A percentile compares a stretch with the other conserved stretches of the same genome.
phyloP scores from a whole-genome alignment of 2,797 vertebrate species.

The Pangasius krempfi region DNA sequence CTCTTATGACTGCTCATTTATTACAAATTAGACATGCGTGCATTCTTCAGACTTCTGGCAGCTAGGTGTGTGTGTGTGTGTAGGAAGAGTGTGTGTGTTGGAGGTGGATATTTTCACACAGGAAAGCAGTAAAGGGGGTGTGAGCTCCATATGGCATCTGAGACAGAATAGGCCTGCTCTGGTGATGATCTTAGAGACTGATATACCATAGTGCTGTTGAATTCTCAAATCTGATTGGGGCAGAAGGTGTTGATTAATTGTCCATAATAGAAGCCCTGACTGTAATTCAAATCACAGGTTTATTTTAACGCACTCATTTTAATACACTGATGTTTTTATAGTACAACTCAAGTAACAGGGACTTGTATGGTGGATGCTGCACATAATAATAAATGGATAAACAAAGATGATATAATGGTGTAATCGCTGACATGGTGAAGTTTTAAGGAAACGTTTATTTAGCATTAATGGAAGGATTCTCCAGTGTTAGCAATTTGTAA shows the following conservation, averaged over 20 bases:
- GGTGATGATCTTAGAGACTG: neutral
- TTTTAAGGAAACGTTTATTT: neutral
- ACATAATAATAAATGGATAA: neutral
- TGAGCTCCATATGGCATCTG: neutral
- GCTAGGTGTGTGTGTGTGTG: neutral
- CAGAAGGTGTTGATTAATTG: neutral
- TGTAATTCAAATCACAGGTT: neutral
- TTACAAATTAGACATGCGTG: neutral
- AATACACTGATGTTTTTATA: neutral
- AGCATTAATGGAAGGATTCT: neutral
- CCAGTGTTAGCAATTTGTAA: neutral
- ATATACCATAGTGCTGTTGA: neutral
- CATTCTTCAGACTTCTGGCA: neutral
- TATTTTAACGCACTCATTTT: neutral
- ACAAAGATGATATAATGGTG: neutral
- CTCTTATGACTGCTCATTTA: neutral
- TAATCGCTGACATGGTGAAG: neutral
- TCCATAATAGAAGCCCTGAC: neutral
- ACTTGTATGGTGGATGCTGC: neutral
- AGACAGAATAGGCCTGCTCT: neutral
- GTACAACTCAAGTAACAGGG: neutral
- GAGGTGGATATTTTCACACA: constrained; percentile 6
- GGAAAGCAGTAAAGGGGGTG: neutral
- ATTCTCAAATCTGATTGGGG: neutral
- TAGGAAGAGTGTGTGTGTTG: neutral